Evolutionary conservation across 2,113 vertebrate species (phyloP).

Genomic region (Seriola quinqueradiata): DNA sequence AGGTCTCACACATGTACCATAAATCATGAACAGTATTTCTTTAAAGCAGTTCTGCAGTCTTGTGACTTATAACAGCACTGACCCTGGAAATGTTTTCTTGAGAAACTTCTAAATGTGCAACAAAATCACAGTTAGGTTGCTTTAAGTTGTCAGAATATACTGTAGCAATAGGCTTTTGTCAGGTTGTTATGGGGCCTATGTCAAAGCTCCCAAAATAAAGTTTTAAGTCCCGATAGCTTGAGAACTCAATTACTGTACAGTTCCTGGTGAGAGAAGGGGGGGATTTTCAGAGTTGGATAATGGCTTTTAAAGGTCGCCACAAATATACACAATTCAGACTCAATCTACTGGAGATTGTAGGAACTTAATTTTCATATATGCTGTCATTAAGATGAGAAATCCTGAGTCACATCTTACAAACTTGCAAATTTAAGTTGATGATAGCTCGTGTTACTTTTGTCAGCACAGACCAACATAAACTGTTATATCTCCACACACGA

Average conservation of each 20-base stretch:
- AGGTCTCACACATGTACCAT: not conserved
- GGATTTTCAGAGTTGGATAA: not conserved
- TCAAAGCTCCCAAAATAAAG: not conserved
- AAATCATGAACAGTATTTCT: not conserved
- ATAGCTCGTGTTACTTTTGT: not conserved
- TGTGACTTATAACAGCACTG: not conserved
- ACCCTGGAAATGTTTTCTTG: not conserved
- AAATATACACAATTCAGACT: not conserved
- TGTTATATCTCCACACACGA: not conserved
- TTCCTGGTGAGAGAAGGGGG: not conserved
- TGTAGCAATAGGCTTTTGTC: not conserved
- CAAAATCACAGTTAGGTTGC: not conserved
- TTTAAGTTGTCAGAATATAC: not conserved
- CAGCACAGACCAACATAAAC: not conserved
- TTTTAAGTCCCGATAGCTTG: not conserved
- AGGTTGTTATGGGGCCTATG: not conserved
- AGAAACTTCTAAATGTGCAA: no score
- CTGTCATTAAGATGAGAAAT: not conserved
- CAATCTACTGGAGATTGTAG: not conserved
- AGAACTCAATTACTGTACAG: not conserved
- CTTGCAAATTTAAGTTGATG: not conserved
- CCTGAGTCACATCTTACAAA: not conserved
- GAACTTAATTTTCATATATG: no score
- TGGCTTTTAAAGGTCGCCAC: slow-evolving; percentile 7
- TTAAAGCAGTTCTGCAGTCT: not conserved